A percentile compares a stretch with the other conserved stretches of the same genome.
Evolutionary conservation across 2,888 invertebrate genomes (phyloP).

Genomic region (Erpobdella octoculata): DNA sequence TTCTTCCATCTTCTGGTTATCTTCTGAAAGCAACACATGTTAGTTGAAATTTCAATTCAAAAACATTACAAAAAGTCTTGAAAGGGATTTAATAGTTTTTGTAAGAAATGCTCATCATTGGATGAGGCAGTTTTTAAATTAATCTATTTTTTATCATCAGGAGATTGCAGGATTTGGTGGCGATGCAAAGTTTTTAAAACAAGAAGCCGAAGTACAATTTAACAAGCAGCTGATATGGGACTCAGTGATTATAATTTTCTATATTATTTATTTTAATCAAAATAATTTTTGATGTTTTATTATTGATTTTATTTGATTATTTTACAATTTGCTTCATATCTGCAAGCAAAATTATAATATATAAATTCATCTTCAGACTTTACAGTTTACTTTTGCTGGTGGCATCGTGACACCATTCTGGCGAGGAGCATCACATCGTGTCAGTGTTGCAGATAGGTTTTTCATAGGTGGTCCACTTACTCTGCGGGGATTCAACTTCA

Average conservation of each 20-base stretch:
- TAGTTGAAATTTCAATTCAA: background rate
- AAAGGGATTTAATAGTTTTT: background rate
- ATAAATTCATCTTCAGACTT: slow-evolving; percentile 53
- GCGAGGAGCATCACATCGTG: slow-evolving; percentile 39
- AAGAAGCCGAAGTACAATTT: slow-evolving; percentile 67
- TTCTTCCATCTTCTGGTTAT: slow-evolving; percentile 71
- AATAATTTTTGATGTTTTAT: background rate
- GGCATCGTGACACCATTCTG: slow-evolving; percentile 58
- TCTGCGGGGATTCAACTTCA: slow-evolving; percentile 75
- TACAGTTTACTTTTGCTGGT: slow-evolving; percentile 64
- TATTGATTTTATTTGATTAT: background rate
- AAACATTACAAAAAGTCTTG: too few relatives aligned
- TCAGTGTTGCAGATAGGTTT: slow-evolving; percentile 61
- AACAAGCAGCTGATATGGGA: slow-evolving; percentile 62
- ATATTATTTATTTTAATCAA: background rate
- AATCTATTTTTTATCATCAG: slow-evolving; percentile 50
- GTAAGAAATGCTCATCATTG: background rate
- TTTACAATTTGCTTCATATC: background rate
- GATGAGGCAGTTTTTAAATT: background rate
- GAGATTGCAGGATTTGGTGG: slow-evolving; percentile 86
- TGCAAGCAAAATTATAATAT: background rate
- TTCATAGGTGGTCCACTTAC: slow-evolving; percentile 82
- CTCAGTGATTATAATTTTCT: slow-evolving; percentile 54
- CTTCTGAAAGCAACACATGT: slow-evolving; percentile 58
- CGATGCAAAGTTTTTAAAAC: slow-evolving; percentile 78